phyloP scores from a whole-genome alignment of 2,113 vertebrate genomes.

The Isichthys henryi region DNA sequence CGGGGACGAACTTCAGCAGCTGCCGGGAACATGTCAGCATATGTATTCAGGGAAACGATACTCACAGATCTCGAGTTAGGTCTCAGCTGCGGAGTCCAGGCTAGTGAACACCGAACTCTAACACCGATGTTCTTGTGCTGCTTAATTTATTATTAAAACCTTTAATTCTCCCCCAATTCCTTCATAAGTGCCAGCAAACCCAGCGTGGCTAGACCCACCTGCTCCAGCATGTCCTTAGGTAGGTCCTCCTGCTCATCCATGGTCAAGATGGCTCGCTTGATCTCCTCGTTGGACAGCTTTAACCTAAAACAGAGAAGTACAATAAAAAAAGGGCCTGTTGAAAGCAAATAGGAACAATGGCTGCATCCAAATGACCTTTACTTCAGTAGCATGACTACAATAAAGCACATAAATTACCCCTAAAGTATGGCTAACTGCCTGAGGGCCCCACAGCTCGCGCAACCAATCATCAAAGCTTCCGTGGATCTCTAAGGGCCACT shows the following conservation, averaged over 20 bases:
- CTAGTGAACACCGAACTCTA: neutral
- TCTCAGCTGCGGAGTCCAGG: neutral
- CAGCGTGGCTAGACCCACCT: slow-evolving; percentile 60
- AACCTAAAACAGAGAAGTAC: slow-evolving; percentile 59
- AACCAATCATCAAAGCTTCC: too few species aligned
- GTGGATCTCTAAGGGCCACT: neutral
- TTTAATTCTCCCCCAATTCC: neutral
- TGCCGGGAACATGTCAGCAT: slow-evolving; percentile 36
- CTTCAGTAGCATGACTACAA: neutral
- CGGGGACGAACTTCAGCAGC: slow-evolving; percentile 95
- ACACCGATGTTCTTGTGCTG: neutral
- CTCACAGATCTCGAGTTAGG: neutral
- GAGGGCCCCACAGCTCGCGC: neutral
- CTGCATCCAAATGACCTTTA: neutral
- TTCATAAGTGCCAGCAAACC: neutral
- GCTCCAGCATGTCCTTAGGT: slow-evolving; percentile 97
- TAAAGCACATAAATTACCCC: neutral
- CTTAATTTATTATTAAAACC: neutral
- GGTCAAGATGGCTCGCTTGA: slow-evolving; percentile 90
- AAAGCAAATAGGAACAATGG: neutral
- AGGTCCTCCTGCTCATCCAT: slow-evolving; percentile 99
- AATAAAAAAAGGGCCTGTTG: neutral
- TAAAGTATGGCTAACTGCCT: neutral
- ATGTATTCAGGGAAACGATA: neutral
- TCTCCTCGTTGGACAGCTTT: slow-evolving; percentile 95